Conservation (phyloP, 2,113 vertebrate species). For the Strix uralensis region DNA sequence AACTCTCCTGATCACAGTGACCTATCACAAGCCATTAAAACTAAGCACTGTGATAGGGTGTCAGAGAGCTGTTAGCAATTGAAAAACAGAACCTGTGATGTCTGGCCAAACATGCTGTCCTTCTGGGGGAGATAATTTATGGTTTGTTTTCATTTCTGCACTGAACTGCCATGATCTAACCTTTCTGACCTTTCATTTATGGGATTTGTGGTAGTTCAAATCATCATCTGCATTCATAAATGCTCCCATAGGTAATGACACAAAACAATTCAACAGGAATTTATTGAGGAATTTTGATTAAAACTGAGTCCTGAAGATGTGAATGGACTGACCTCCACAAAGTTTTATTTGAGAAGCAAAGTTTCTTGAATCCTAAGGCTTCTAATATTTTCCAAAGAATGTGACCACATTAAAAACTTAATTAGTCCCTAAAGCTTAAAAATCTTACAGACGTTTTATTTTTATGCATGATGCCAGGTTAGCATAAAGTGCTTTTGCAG, state of each 20-base stretch:
- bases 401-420: conserved; percentile 56
- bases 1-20: background rate
- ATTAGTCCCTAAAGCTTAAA: conserved; percentile 54
- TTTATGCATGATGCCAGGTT: conserved; percentile 38
- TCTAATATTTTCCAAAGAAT: conserved; percentile 67
- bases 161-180: conserved; percentile 18
- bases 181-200: conserved; percentile 50
- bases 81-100: background rate
- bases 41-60: background rate
- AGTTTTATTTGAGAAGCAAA: conserved; percentile 54
- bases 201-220: conserved; percentile 44
- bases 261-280: conserved; percentile 25
- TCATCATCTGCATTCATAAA: conserved; percentile 37
- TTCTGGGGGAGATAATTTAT: conserved; percentile 47
- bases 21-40: background rate
- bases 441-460: conserved; percentile 46
- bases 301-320: background rate
- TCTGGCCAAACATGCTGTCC: conserved; percentile 45
- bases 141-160: conserved; percentile 63
- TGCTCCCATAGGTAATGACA: conserved; percentile 48
- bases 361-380: conserved; percentile 18
- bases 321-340: background rate
- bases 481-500: conserved; percentile 42
- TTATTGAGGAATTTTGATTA: conserved; percentile 59
- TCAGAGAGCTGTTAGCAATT: background rate